Conservation (phyloP, 2,113 vertebrate species). For the Lampris incognitus region DNA sequence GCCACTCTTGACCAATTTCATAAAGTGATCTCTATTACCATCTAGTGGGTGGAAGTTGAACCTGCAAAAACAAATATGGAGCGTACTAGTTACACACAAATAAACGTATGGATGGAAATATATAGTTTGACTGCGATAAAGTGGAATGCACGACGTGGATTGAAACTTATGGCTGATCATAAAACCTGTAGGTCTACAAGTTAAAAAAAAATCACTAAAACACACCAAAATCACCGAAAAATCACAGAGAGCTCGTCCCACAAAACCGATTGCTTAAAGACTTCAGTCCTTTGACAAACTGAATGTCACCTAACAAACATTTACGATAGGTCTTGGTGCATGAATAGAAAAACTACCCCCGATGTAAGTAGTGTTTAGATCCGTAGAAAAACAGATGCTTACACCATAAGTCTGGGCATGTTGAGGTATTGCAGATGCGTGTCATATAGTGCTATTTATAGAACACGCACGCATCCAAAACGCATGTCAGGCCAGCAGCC, state of each 20-base stretch:
- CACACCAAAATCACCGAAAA: no score
- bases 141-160: not conserved
- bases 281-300: no score
- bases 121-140: no score
- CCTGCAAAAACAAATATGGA: not conserved
- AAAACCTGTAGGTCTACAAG: no score
- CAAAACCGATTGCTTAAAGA: no score
- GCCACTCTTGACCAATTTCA: not conserved
- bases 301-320: no score
- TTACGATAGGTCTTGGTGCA: no score
- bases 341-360: not conserved
- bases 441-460: constrained; percentile 40
- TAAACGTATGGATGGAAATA: not conserved
- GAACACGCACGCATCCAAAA: constrained; percentile 31
- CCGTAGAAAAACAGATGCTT: constrained; percentile 15
- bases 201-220: no score
- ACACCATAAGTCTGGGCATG: constrained; percentile 13
- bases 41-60: constrained; percentile 52
- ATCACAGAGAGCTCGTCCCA: no score
- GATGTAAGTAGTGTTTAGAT: not conserved
- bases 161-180: not conserved
- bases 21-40: constrained; percentile 39
- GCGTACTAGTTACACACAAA: constrained; percentile 26
- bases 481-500: constrained; percentile 27
- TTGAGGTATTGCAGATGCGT: constrained; percentile 21